Evolutionary conservation across 2,797 vertebrate genomes (phyloP).

Genomic region (Anableps anableps): DNA sequence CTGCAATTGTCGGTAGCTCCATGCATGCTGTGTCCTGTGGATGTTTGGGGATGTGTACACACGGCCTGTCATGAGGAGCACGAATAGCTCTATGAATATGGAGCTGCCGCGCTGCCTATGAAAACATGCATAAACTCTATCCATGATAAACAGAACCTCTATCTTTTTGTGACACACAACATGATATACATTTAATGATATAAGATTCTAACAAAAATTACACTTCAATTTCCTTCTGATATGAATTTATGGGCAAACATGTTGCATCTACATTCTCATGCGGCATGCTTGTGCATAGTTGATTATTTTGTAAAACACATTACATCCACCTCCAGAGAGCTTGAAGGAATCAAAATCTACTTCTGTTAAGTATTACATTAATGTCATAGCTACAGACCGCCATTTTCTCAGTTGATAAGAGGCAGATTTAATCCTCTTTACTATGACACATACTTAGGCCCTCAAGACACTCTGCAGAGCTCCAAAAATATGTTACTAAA

Average conservation of each 20-base stretch:
- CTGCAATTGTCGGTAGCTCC: conserved; percentile 21
- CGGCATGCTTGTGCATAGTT: conserved; percentile 23
- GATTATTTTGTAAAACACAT: conserved; percentile 37
- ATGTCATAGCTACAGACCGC: conserved; percentile 55
- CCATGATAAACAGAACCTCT: neutral
- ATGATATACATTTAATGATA: conserved; percentile 52
- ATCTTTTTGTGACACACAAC: neutral
- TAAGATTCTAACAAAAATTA: conserved; percentile 57
- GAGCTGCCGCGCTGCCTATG: neutral
- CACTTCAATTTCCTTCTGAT: conserved; percentile 44
- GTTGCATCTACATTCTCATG: neutral
- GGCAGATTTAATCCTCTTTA: conserved; percentile 71
- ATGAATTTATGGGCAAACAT: conserved; percentile 2
- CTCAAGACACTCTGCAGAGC: neutral
- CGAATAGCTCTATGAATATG: neutral
- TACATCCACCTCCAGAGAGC: conserved; percentile 31
- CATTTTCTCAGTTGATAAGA: conserved; percentile 56
- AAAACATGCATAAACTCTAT: neutral
- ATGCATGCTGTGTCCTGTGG: conserved; percentile 32
- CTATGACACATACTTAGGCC: conserved; percentile 30
- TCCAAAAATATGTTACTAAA: neutral
- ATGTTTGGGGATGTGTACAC: conserved; percentile 8
- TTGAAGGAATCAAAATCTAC: conserved; percentile 23
- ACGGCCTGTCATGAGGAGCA: neutral
- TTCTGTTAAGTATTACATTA: conserved; percentile 47